Evolutionary conservation across 1,140 invertebrate species (phyloP), one percentile per base, ranked within the genome.

Genomic region (Magallana gigas): DNA sequence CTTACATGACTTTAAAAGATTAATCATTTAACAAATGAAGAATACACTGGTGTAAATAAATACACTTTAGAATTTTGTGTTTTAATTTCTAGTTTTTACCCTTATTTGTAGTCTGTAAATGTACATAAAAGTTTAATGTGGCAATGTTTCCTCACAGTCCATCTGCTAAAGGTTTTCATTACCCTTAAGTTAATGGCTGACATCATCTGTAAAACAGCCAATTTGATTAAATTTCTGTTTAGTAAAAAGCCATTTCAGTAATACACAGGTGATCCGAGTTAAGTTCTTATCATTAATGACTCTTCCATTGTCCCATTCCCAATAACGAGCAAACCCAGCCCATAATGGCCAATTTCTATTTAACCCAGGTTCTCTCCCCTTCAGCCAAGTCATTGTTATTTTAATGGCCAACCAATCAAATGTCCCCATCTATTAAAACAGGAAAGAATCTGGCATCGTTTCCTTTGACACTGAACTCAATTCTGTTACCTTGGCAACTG

Each of bases 391-490:
- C 23, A 76, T 76, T 76, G 68, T 76, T 76, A 76, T 23, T 23
- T 29, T 76, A 76, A 76, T 76, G 36, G 23, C 68, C 68, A 76
- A 76, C 68, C 68, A 76, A 76, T 76, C 68, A 76, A 76, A 76
- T 29, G 18, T 76, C 68, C 23, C 12, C 68, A 62, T 62, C 36
- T 48, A 48, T n/a, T 62, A n/a, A 62, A 62, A 12, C 14, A 12
- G 14, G 14, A 12, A 1, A n/a, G n/a, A 62, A 62, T 62, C 68
- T 76, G 36, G 36, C 36, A 48, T 48, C 36, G 23, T 36, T 29
- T 18, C 23, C 11, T 76, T 76, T 76, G 68, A 76, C 68, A 76
- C 68, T 76, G 68, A 76, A 76, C 36, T 76, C 23, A 29, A 29
- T 76, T 76, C 36, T 76, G 68, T 76, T 76, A 76, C 68, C 68